Percentiles rank a stretch among this genome's conserved stretches.
phyloP scores from a whole-genome alignment of 1,140 invertebrate genomes.

The Octopus sinensis region DNA sequence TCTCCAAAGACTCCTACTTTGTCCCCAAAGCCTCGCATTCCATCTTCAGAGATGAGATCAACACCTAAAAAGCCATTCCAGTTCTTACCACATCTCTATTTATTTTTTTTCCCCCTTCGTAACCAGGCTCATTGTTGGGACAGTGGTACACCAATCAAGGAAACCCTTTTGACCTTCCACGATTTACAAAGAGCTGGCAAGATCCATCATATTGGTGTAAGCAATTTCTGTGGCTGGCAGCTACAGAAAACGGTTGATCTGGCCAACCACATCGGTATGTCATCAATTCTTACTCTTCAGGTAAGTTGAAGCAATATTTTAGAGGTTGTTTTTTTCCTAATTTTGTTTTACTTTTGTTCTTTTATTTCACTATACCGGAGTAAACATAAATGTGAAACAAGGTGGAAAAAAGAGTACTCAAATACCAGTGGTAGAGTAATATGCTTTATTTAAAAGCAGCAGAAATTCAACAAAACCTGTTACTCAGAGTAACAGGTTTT shows the following conservation, averaged over 20 bases:
- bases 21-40: too few relatives aligned
- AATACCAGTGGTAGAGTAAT: too few relatives aligned
- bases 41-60: too few relatives aligned
- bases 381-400: too few relatives aligned
- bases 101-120: neutral
- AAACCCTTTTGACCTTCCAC: constrained; percentile 37
- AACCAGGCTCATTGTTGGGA: constrained; percentile 37
- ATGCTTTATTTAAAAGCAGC: too few relatives aligned
- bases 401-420: too few relatives aligned
- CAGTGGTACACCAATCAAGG: constrained; percentile 35
- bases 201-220: constrained; percentile 42
- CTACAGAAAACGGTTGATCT: constrained; percentile 42
- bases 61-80: neutral
- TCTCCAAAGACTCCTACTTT: too few relatives aligned
- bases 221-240: constrained; percentile 45
- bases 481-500: too few relatives aligned
- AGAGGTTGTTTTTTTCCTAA: neutral
- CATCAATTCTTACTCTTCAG: constrained; percentile 31
- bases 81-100: neutral
- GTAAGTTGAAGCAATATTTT: constrained; percentile 18
- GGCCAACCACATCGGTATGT: constrained; percentile 28
- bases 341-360: neutral
- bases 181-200: constrained; percentile 43
- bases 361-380: too few relatives aligned
- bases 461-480: too few relatives aligned